Evolutionary conservation across 2,888 invertebrate genomes (phyloP).

Genomic region (Rhaphigaster nebulosa): DNA sequence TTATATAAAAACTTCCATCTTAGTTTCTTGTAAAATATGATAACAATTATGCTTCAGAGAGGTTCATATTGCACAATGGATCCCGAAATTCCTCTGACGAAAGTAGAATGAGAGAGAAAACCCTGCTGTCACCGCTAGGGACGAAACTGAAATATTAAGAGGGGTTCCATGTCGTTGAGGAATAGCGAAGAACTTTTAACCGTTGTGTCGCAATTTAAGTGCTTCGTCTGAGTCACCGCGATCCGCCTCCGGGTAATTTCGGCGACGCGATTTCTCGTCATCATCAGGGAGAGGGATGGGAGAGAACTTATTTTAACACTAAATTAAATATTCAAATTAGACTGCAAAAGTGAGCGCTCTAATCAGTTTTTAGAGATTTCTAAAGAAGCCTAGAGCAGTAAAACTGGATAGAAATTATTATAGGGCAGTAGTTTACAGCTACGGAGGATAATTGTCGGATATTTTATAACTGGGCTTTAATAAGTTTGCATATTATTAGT

Average conservation of each 20-base stretch:
- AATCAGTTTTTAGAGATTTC: not conserved
- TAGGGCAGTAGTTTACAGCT: not conserved
- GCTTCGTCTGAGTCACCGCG: not conserved
- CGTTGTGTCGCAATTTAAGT: conserved; percentile 1
- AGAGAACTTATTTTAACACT: not conserved
- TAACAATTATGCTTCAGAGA: no score
- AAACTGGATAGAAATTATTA: not conserved
- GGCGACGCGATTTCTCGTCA: not conserved
- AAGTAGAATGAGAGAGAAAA: not conserved
- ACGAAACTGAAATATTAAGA: conserved; percentile 3
- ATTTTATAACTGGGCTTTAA: no score
- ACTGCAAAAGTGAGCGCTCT: not conserved
- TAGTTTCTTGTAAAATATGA: no score
- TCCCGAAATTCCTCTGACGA: not conserved
- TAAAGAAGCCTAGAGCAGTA: not conserved
- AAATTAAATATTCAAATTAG: conserved; percentile 15
- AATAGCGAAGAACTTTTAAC: not conserved
- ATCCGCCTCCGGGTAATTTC: not conserved
- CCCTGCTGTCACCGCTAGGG: not conserved
- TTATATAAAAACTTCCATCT: no score
- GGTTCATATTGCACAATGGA: not conserved
- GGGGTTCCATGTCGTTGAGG: not conserved
- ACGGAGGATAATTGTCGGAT: not conserved
- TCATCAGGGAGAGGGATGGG: not conserved
- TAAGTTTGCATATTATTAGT: no score